These are phyloP conservation scores for Calcarius lapponicus DNA, from an alignment of 2,797 vertebrate species.

Conservation along the genomic window DNA sequence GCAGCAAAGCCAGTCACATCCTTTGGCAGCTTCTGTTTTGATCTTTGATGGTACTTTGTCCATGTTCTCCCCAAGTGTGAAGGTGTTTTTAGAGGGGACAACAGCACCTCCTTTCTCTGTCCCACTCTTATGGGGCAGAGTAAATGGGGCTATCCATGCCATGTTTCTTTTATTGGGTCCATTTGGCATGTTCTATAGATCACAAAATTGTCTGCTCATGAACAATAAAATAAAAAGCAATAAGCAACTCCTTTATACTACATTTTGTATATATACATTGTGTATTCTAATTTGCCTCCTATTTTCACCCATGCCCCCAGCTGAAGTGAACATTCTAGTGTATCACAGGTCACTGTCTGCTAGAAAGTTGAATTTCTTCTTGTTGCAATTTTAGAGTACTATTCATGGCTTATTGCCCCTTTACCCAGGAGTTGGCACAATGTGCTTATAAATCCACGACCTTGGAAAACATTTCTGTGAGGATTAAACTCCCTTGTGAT, in stretches of 20 bases:
- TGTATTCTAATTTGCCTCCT: neutral
- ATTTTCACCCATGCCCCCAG: neutral
- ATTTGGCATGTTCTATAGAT: neutral
- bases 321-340: neutral
- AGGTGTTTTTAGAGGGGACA: neutral
- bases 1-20: neutral
- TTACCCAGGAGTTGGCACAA: neutral
- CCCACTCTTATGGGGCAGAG: neutral
- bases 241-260: neutral
- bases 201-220: neutral
- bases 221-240: neutral
- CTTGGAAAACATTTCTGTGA: neutral
- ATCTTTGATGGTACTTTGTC: neutral
- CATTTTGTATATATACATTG: neutral
- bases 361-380: neutral
- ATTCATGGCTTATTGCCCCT: neutral
- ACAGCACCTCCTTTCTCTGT: neutral
- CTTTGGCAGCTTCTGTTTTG: neutral
- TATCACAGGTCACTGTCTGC: neutral
- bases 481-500: neutral
- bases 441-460: neutral
- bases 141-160: neutral
- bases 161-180: neutral
- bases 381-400: constrained; percentile 4
- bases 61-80: neutral